phyloP scores from a whole-genome alignment of 1,140 invertebrate genomes.

The Aphidius gifuensis region DNA sequence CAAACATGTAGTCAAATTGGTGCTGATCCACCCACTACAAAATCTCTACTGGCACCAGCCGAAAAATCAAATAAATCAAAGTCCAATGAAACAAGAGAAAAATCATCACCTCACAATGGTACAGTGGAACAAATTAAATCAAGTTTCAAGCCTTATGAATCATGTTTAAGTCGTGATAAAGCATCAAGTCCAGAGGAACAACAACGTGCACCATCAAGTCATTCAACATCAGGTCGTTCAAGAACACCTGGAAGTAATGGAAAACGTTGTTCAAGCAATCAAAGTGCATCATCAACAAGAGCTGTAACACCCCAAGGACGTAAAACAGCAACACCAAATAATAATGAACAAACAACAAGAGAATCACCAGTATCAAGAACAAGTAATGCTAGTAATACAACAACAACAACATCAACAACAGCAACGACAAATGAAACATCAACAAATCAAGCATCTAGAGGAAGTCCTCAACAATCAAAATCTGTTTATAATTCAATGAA shows the following conservation, averaged over 20 bases:
- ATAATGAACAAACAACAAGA: conserved; percentile 35
- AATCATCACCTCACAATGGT: conserved; percentile 54
- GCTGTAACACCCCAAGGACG: conserved; percentile 61
- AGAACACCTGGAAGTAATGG: conserved; percentile 45
- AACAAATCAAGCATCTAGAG: background rate
- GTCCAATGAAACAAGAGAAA: conserved; percentile 54
- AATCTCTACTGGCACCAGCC: conserved; percentile 62
- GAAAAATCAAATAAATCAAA: conserved; percentile 58
- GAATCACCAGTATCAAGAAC: conserved; percentile 52
- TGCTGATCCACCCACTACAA: conserved; percentile 73
- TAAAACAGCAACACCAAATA: conserved; percentile 52
- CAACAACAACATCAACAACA: conserved; percentile 15
- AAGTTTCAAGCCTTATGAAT: conserved; percentile 71
- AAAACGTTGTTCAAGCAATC: conserved; percentile 62
- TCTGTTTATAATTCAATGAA: conserved; percentile 50
- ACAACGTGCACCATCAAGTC: conserved; percentile 40
- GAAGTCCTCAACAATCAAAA: conserved; percentile 55
- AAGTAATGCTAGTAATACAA: conserved; percentile 27
- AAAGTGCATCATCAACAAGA: conserved; percentile 61
- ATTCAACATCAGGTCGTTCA: conserved; percentile 42
- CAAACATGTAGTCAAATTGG: conserved; percentile 96
- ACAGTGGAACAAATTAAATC: conserved; percentile 42
- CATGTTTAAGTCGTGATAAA: conserved; percentile 53
- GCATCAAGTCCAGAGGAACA: conserved; percentile 43
- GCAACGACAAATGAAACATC: conserved; percentile 1